Evolutionary conservation across 2,888 invertebrate species (phyloP).

Genomic region (Biston betularia): DNA sequence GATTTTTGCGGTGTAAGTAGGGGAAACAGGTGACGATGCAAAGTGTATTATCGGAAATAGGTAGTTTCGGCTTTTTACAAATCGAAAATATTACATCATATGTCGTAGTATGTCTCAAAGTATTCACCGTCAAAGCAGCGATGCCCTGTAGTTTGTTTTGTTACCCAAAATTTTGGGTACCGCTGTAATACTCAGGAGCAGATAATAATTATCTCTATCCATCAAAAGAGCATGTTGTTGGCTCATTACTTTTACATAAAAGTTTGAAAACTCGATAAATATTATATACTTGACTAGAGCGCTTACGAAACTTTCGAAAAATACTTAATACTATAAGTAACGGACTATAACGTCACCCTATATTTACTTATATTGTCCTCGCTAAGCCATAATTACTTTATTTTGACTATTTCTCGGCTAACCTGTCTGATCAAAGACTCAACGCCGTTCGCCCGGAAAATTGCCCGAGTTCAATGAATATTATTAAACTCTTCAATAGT

Average conservation of each 20-base stretch:
- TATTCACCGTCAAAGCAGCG: too few species aligned
- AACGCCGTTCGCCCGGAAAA: slow-evolving; percentile 81
- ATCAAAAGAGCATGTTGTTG: too few species aligned
- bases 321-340: slow-evolving; percentile 14
- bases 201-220: too few species aligned
- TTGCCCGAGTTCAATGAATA: slow-evolving; percentile 85
- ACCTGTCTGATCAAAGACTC: slow-evolving; percentile 82
- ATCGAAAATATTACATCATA: too few species aligned
- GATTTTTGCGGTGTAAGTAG: slow-evolving; percentile 35
- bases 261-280: background rate
- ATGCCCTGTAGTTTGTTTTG: too few species aligned
- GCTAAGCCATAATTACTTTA: slow-evolving; percentile 66
- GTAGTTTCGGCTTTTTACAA: background rate
- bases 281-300: background rate
- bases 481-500: slow-evolving; percentile 83
- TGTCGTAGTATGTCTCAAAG: background rate
- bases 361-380: slow-evolving; percentile 39
- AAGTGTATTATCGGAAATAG: slow-evolving; percentile 29
- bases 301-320: background rate
- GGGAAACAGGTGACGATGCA: slow-evolving; percentile 22
- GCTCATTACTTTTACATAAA: background rate
- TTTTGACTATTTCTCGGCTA: slow-evolving; percentile 73
- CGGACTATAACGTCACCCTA: slow-evolving; percentile 28
- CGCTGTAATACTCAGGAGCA: too few species aligned
- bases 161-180: too few species aligned